Evolutionary conservation across 2,888 invertebrate species (phyloP).

Genomic region (Sarcophaga subvicina): DNA sequence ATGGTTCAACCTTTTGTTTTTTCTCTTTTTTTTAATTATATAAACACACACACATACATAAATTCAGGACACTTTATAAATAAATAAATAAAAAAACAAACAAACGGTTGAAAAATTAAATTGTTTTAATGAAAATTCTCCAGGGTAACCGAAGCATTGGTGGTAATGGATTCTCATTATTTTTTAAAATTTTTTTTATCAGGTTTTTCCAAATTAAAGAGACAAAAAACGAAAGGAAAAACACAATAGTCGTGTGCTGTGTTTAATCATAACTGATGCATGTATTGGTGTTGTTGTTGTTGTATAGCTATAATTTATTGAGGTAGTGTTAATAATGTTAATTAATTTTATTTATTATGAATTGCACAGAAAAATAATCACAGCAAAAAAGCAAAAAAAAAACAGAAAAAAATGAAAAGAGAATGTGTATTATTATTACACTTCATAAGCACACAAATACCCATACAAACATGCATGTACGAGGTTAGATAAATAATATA

Average conservation of each 20-base stretch:
- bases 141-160: conserved; percentile 8
- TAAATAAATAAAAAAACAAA: neutral
- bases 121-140: conserved; percentile 22
- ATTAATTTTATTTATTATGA: conserved; percentile 65
- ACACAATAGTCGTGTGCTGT: neutral
- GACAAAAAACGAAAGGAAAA: neutral
- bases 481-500: too few species aligned
- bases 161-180: neutral
- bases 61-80: neutral
- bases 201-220: neutral
- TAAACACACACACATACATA: neutral
- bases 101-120: neutral
- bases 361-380: neutral
- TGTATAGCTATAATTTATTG: conserved; percentile 52
- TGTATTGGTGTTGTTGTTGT: neutral
- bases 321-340: conserved; percentile 67
- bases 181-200: too few species aligned
- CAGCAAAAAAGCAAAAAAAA: neutral
- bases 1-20: neutral
- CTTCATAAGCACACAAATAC: neutral
- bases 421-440: neutral
- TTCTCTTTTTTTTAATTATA: neutral
- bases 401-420: too few species aligned
- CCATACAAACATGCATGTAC: neutral
- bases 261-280: conserved; percentile 58